Base-by-base conservation (phyloP, 2,797 vertebrate species). In the Emys orbicularis region DNA sequence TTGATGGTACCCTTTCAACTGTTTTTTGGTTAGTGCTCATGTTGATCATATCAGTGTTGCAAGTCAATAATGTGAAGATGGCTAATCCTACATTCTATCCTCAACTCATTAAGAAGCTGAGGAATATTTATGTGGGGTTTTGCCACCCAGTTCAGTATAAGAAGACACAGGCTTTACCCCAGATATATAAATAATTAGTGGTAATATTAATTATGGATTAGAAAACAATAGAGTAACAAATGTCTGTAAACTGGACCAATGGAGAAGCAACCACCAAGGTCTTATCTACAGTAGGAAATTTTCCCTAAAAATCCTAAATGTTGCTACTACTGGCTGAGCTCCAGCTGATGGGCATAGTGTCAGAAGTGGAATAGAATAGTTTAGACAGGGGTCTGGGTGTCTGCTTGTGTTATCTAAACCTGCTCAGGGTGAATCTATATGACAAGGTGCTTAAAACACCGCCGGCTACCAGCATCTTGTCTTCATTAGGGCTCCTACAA, bases 391-490 rank as follows among this genome's bases (percentile, higher is more conserved):
- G 84, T 95, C 61, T 77, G 2, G 29, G 50, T 68, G 4, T 74
- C 90, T 94, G 81, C 92, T 88, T n/a, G n/a, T 82, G 95, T 72
- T 61, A 31, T 95, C 31, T 76, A 92, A 52, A 50, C 57, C 72
- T 89, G 3, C 3, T 1, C 3, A 12, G 34, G 3, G 27, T 88
- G 68, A 84, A 89, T 84, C 47, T 82, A 3, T 84, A 3, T 83
- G 11, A 79, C 89, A 12, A 52, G 59, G 47, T 87, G 57, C 59
- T 84, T 94, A 88, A 87, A 95, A 84, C 87, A 83, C 5, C 83
- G 4, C 49, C 89, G 0, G 34, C 34, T 65, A n/a, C 34, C 16
- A 65, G 16, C 16, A 65, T n/a, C 61, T 27, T 34, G 44, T 68
- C 54, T 90, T 95, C 34, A 83, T 19, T 79, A 81, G 86, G 41